A percentile compares a stretch with the other conserved stretches of the same genome.
These are phyloP conservation scores for Isotomurus palustris DNA, from an alignment of 2,888 invertebrate species.

Conservation along the genomic window DNA sequence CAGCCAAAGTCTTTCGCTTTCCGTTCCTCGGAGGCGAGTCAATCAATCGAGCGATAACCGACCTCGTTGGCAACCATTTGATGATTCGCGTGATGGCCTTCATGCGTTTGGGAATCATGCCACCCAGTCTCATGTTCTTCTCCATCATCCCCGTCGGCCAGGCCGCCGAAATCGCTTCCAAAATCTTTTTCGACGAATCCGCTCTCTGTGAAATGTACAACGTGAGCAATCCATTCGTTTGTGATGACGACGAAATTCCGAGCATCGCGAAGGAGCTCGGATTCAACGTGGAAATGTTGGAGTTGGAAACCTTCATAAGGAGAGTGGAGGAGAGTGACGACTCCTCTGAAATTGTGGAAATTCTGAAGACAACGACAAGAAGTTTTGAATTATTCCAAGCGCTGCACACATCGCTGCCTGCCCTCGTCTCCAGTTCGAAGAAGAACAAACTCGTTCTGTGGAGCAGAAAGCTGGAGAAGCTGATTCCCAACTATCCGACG, in stretches of 20 bases:
- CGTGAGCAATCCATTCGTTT: constrained; percentile 14
- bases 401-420: background rate
- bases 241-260: constrained; percentile 20
- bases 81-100: constrained; percentile 24
- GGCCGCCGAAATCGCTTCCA: constrained; percentile 8
- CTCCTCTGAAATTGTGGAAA: constrained; percentile 6
- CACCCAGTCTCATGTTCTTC: constrained; percentile 9
- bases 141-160: constrained; percentile 23
- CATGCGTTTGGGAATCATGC: constrained; percentile 24
- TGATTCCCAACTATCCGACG: constrained; percentile 17
- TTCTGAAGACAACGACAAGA: constrained; percentile 1
- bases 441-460: constrained; percentile 20
- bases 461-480: constrained; percentile 21
- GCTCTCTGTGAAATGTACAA: constrained; percentile 25
- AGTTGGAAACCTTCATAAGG: constrained; percentile 23
- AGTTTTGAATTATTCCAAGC: constrained; percentile 14
- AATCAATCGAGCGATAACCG: constrained; percentile 9
- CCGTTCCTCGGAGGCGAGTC: constrained; percentile 22
- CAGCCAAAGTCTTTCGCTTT: constrained; percentile 24
- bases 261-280: constrained; percentile 20
- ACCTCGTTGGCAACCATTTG: constrained; percentile 22
- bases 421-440: constrained; percentile 19
- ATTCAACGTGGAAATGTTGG: constrained; percentile 20
- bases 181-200: constrained; percentile 19
- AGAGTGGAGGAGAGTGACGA: constrained; percentile 23